phyloP scores from a whole-genome alignment of 2,113 vertebrate genomes.

The Centrocercus urophasianus region DNA sequence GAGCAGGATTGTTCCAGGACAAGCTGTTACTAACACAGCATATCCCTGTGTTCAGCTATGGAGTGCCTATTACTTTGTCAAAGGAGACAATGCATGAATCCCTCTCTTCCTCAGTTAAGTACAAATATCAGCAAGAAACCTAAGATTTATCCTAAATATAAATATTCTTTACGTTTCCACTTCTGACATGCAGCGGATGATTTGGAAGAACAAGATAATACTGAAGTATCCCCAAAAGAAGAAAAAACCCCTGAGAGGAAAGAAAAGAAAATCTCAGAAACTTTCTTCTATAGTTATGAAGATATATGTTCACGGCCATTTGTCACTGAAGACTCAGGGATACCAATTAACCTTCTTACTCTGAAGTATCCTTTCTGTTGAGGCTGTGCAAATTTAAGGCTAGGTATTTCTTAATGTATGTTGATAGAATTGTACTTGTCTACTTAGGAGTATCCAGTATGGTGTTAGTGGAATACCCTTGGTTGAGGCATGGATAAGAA shows the following conservation, averaged over 20 bases:
- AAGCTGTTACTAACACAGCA: background rate
- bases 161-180: background rate
- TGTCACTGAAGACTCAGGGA: constrained; percentile 77
- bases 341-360: constrained; percentile 84
- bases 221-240: background rate
- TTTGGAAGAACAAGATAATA: background rate
- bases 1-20: background rate
- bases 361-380: constrained; percentile 86
- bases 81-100: background rate
- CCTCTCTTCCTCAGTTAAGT: background rate
- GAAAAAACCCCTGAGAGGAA: background rate
- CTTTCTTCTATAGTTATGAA: constrained; percentile 80
- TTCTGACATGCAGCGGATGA: constrained; percentile 1
- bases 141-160: background rate
- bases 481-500: background rate
- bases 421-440: background rate
- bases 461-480: background rate
- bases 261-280: constrained; percentile 73
- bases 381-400: background rate
- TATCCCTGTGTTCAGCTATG: background rate
- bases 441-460: background rate
- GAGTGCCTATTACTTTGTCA: background rate
- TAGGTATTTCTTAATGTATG: background rate
- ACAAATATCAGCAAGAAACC: background rate
- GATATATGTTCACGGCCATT: constrained; percentile 82